Evolutionary conservation across 2,888 invertebrate species (phyloP), one percentile per base, ranked within the genome.

Genomic region (Drosophila putrida): DNA sequence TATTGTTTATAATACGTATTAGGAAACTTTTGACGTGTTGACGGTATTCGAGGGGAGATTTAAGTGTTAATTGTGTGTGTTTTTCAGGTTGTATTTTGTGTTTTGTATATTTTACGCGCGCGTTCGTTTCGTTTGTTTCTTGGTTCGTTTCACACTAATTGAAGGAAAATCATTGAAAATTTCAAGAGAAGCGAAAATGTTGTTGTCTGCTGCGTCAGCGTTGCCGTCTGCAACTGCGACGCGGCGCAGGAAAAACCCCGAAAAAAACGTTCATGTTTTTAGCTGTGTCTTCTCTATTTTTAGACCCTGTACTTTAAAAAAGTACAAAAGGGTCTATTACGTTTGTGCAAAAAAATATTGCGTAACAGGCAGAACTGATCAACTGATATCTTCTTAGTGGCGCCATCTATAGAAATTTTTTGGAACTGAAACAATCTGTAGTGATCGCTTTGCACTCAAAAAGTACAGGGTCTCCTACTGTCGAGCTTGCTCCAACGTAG

Each of bases 81-180:
- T 33, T 50, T 58, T 55, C 47, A 64, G 53, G 53, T 71, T 70
- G 57, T 65, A 39, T 55, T 70, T 72, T 47, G 15, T 31, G 13
- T 54, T 25, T 46, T 54, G 15, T 51, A 20, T 63, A 49, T 66
- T 65, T 66, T 69, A 71, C 90, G 90, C 90, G 84, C 89, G 82
- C 87, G 91, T 89, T 91, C 90, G 91, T 91, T 91, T 92, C 91
- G 90, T 82, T 87, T 89, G 83, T 83, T 90, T 87, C 84, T 91
- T 90, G 86, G 88, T 91, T 90, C 92, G 91, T 91, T 90, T 91
- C 86, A 89, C 88, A 92, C 92, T 92, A 88, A 90, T 61, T 67
- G 60, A 73, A 68, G 43, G 63, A 75, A 80, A 83, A 78, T 80
- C 86, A 82, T 80, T 77, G 77, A 86, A 84, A 78, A 66, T 73